phyloP scores from a whole-genome alignment of 2,113 vertebrate genomes.

The Triplophysa rosa region DNA sequence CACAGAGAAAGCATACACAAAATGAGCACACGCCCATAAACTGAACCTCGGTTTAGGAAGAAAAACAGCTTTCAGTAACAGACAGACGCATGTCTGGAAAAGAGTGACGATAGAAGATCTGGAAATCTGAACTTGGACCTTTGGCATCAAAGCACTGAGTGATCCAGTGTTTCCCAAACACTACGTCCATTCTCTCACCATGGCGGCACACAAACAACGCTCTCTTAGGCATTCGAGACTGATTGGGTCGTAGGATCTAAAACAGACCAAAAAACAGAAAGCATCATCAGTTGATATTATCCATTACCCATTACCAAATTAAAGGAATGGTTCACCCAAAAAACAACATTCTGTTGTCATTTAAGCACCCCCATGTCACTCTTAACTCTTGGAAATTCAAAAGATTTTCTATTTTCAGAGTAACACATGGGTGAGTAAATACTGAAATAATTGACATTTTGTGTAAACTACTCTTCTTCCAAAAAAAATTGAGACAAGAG shows the following conservation, averaged over 20 bases:
- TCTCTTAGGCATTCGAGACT: constrained; percentile 81
- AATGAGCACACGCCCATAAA: not conserved
- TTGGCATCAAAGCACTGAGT: constrained; percentile 96
- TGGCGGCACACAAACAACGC: constrained; percentile 96
- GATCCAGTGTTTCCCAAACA: constrained; percentile 97
- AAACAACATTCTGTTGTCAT: not conserved
- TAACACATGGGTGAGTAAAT: too few species aligned
- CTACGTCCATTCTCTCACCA: constrained; percentile 97
- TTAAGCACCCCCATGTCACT: not conserved
- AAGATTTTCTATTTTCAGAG: too few species aligned
- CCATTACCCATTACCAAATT: not conserved
- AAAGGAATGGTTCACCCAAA: too few species aligned
- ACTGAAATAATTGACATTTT: too few species aligned
- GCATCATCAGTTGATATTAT: not conserved
- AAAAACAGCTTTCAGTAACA: not conserved
- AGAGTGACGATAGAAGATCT: not conserved
- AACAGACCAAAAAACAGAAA: not conserved
- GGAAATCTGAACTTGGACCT: constrained; percentile 74
- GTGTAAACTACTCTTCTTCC: too few species aligned
- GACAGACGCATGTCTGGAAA: not conserved
- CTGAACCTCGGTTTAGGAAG: not conserved
- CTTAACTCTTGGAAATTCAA: too few species aligned
- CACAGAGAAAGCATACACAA: not conserved
- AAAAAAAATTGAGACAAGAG: too few species aligned
- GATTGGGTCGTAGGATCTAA: constrained; percentile 80